Base-by-base conservation (phyloP, 2,888 invertebrate genomes). In the Agriopis leucophaearia region DNA sequence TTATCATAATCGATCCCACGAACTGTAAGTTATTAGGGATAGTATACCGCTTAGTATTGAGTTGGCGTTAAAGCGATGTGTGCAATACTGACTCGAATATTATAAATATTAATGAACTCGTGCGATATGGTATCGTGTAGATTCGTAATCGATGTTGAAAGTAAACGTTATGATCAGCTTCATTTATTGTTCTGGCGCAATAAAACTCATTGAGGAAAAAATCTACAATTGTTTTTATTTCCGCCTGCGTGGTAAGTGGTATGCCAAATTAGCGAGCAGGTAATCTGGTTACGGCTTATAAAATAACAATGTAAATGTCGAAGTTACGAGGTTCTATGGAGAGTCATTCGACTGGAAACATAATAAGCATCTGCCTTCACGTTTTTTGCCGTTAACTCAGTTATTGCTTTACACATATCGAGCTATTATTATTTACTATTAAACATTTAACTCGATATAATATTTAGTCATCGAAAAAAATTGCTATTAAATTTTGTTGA, bases 101-200 rank as follows among this genome's bases (percentile, higher is more conserved):
- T 88, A 87, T 89, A 88, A 90, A 90, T 90, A 88, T 90, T 88
- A 88, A 89, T 90, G 86, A 86, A 87, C 83, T 85, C 76, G 87
- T 88, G 85, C 89, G 89, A 86, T 85, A 85, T 88, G 84, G 80
- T 90, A 88, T 89, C 90, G 91, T 90, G 92, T 92, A 92, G 89
- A 90, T 87, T 90, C 88, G 88, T 93, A 94, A 92, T 94, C 87
- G 92, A 93, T 94, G 94, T 94, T 94, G 94, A 94, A 92, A 94
- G 91, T 94, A 92, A 93, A 89, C 91, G 94, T 94, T 93, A 89
- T 91, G 92, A 92, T 91, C 92, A 88, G 94, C 93, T 93, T 93
- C 93, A 92, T 91, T 92, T 92, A 92, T 91, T 93, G 93, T 94
- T 93, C 92, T 92, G 91, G 85, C 91, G 92, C 90, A 94, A 92